Conservation (phyloP, 2,797 vertebrate genomes). For the Rhabdophis nuchalis region DNA sequence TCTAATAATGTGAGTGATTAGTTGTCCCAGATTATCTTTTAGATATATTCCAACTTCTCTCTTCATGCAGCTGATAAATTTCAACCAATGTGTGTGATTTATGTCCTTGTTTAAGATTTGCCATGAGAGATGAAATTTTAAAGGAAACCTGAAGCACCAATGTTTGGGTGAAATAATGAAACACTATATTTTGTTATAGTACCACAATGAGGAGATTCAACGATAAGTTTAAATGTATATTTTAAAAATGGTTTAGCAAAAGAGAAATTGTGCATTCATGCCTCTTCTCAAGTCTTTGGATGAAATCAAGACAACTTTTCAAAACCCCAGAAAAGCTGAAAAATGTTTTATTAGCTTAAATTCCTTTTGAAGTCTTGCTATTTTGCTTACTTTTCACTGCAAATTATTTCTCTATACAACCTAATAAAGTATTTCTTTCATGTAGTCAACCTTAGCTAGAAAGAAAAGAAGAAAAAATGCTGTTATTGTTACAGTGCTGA, state of each 20-base stretch:
- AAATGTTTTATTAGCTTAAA: not conserved
- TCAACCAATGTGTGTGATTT: not conserved
- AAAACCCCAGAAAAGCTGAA: not conserved
- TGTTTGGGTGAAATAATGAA: not conserved
- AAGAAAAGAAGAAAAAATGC: not conserved
- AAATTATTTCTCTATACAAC: not conserved
- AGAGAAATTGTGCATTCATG: not conserved
- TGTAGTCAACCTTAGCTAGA: not conserved
- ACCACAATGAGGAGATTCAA: not conserved
- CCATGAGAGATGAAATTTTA: not conserved
- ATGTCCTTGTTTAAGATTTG: not conserved
- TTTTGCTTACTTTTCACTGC: not conserved
- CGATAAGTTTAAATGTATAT: not conserved
- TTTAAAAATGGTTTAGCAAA: not conserved
- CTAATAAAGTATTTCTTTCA: not conserved
- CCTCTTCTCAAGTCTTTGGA: not conserved
- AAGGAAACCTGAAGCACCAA: not conserved
- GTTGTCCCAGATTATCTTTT: not conserved
- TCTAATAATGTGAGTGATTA: not conserved
- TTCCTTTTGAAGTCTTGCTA: not conserved
- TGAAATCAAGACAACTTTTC: not conserved
- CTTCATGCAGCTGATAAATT: not conserved
- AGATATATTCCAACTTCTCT: not conserved
- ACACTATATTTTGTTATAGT: not conserved
- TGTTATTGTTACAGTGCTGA: not conserved